phyloP scores from a whole-genome alignment of 2,888 invertebrate genomes.

The Scotopteryx bipunctaria region DNA sequence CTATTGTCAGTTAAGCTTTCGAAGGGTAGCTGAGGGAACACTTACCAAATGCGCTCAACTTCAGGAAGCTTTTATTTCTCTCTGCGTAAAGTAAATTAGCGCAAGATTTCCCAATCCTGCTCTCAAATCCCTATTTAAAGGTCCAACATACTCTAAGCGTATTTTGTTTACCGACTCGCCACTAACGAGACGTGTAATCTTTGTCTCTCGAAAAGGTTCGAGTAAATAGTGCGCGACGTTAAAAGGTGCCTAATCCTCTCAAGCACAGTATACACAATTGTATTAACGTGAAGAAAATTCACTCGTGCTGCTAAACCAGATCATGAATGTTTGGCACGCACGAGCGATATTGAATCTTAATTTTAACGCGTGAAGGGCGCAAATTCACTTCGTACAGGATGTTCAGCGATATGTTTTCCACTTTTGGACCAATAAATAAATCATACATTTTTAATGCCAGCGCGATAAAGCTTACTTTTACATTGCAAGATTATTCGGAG shows the following conservation, averaged over 20 bases:
- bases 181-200: constrained; percentile 58
- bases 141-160: constrained; percentile 22
- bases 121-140: constrained; percentile 23
- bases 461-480: not conserved
- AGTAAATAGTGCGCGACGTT: constrained; percentile 74
- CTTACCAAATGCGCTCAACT: not conserved
- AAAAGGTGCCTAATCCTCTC: constrained; percentile 74
- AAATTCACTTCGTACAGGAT: not conserved
- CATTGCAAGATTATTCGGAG: not conserved
- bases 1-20: too few species aligned
- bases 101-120: constrained; percentile 9
- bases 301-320: constrained; percentile 1
- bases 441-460: not conserved
- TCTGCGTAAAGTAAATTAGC: constrained; percentile 6
- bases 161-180: constrained; percentile 32
- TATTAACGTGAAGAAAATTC: constrained; percentile 2
- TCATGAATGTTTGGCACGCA: not conserved
- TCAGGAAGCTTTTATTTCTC: not conserved
- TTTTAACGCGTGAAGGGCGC: not conserved
- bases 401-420: not conserved
- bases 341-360: not conserved
- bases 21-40: too few species aligned
- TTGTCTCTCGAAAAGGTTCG: constrained; percentile 52
- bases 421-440: not conserved
- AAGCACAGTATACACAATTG: constrained; percentile 14